Evolutionary conservation across 2,797 vertebrate genomes (phyloP), one percentile per base, ranked within the genome.

Genomic region (Melanotaenia trifasciata): DNA sequence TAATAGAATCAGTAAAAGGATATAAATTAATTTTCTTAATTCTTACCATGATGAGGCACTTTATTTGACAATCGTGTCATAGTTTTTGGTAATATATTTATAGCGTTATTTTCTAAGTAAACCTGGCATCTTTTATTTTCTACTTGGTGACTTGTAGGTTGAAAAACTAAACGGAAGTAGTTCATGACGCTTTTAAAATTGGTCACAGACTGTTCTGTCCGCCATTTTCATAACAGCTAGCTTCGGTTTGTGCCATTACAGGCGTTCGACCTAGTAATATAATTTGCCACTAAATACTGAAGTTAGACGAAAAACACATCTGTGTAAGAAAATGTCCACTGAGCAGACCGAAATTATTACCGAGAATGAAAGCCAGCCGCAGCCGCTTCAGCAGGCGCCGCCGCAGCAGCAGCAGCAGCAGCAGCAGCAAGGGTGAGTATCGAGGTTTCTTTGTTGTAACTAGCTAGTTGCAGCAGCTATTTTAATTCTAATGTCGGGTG

Each of bases 301-400:
- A 10, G 28, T 43, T 67, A 33, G 18, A 1, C 0, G 7, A 61
- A 5, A 35, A 6, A 28, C 2, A 11, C 3, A 82, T 64, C 35
- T 54, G 26, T 58, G 14, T 20, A 5, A 36, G 14, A 94, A 90
- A 63, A 95, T 95, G 95, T 94, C 94, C 13, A 87, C 72, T 84
- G 94, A 96, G 35, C 88, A 92, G 70, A 30, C 45, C 24, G 92
- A 93, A 50, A 89, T 45, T 16, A 58, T 66, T 2, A 16, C 80
- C 1, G 94, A 94, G 75, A 92, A 91, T 45, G 50, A 50, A 59
- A 88, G 59, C 66, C 84, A 71, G 72, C 81, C 54, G 45, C 74
- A 57, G 68, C 51, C n/a, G 14, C 73, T 28, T 70, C 81, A 14
- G 47, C 71, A 59, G 35, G 70, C 18, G 26, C 70, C 28, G 28